Evolutionary conservation across 1,140 invertebrate species (phyloP).

Genomic region (Leptinotarsa lineolata): DNA sequence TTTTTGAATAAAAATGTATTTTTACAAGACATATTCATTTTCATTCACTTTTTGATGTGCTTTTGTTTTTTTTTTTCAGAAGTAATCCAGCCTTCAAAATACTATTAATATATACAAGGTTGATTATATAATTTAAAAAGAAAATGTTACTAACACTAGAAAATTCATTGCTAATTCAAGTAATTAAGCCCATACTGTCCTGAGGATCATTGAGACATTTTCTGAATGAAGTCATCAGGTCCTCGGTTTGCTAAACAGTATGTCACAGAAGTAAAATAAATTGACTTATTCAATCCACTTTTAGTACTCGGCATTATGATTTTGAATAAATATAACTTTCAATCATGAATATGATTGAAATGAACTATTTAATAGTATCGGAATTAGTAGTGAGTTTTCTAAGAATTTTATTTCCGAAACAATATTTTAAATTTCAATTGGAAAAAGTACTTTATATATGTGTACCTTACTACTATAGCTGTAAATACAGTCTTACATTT

Average conservation of each 20-base stretch:
- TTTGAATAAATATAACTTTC: not conserved
- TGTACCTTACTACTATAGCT: not conserved
- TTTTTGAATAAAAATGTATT: not conserved
- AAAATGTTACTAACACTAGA: not conserved
- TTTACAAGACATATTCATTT: not conserved
- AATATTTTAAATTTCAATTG: not conserved
- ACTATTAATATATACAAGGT: not conserved
- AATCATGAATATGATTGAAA: not conserved
- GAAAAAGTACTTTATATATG: not conserved
- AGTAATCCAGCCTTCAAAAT: slow-evolving; percentile 16
- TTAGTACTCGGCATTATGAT: not conserved
- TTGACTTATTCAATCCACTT: not conserved
- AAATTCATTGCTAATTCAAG: slow-evolving; percentile 15
- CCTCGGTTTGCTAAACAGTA: not conserved
- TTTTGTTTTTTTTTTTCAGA: slow-evolving; percentile 18
- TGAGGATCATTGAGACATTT: not conserved
- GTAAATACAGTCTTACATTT: not conserved
- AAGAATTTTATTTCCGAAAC: not conserved
- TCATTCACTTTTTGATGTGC: not conserved
- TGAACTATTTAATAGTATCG: not conserved
- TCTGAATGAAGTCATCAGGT: not conserved
- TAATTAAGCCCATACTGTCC: not conserved
- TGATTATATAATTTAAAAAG: not conserved
- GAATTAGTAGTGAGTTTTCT: not conserved
- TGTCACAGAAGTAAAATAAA: not conserved